These are phyloP conservation scores for Synergus itoensis DNA, from an alignment of 2,888 invertebrate species.

Conservation along the genomic window DNA sequence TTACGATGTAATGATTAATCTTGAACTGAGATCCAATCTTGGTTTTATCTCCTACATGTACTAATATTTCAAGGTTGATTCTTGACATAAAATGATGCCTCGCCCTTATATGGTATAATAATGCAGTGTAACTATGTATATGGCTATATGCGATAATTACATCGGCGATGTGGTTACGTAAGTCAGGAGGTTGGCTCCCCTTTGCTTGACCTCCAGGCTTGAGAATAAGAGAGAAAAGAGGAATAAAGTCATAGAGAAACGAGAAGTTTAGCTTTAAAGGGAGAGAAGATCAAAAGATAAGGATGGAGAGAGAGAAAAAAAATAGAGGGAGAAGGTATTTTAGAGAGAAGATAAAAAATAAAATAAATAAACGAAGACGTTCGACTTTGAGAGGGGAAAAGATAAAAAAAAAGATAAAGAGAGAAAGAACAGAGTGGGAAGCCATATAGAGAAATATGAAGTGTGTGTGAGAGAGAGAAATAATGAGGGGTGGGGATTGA, in stretches of 20 bases:
- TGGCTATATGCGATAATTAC: conserved; percentile 20
- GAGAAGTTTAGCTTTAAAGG: background rate
- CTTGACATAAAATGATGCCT: conserved; percentile 23
- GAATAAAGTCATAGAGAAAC: background rate
- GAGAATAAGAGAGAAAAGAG: conserved; percentile 17
- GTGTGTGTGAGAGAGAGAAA: background rate
- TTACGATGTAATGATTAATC: background rate
- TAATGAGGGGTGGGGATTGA: background rate
- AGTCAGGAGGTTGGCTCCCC: conserved; percentile 33
- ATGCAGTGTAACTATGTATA: background rate
- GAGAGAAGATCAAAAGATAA: background rate
- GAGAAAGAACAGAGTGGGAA: background rate
- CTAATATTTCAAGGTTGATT: conserved; percentile 27
- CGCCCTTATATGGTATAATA: conserved; percentile 30
- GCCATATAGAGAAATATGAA: conserved; percentile 5
- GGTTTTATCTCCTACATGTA: background rate
- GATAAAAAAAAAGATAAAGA: background rate
- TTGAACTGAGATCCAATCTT: background rate
- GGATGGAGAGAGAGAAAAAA: background rate
- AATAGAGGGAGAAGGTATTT: background rate
- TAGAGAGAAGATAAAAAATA: background rate
- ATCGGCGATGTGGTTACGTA: conserved; percentile 27
- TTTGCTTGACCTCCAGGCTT: conserved; percentile 27
- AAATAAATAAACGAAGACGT: background rate
- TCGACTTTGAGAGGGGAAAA: background rate